Percentiles rank a stretch among this genome's conserved stretches.
These are phyloP conservation scores for Nowickia ferox DNA, from an alignment of 2,888 invertebrate species.

Conservation along the genomic window DNA sequence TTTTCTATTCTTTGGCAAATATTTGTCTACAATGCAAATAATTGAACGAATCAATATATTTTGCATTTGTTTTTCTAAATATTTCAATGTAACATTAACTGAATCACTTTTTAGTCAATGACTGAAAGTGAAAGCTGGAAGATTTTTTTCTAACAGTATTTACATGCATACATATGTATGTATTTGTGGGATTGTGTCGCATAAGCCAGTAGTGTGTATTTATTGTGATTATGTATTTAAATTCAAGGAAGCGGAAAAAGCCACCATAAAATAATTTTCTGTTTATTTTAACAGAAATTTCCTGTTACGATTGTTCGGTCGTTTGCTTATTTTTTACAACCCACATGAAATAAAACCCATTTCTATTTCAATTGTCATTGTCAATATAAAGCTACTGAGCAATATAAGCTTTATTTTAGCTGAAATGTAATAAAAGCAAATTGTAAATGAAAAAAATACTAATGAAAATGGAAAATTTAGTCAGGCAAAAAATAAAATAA, in stretches of 20 bases:
- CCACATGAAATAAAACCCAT: not conserved
- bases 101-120: no score
- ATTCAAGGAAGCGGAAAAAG: slow-evolving; percentile 65
- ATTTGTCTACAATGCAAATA: no score
- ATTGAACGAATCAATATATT: no score
- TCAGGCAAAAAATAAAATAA: slow-evolving; percentile 47
- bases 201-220: not conserved
- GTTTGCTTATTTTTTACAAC: slow-evolving; percentile 12
- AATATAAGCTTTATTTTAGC: slow-evolving; percentile 35
- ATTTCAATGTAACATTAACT: no score
- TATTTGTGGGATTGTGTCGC: not conserved
- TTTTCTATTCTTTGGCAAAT: no score
- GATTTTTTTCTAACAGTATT: not conserved
- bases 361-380: slow-evolving; percentile 46
- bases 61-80: not conserved
- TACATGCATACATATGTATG: not conserved
- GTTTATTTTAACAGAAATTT: slow-evolving; percentile 54
- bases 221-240: slow-evolving; percentile 14
- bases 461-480: slow-evolving; percentile 54
- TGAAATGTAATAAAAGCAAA: slow-evolving; percentile 21
- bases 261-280: slow-evolving; percentile 64
- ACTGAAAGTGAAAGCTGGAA: no score
- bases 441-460: slow-evolving; percentile 53
- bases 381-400: slow-evolving; percentile 52
- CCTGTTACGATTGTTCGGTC: slow-evolving; percentile 8